These are phyloP conservation scores for Campoplex nolae DNA, from an alignment of 2,888 invertebrate species.

Conservation along the genomic window DNA sequence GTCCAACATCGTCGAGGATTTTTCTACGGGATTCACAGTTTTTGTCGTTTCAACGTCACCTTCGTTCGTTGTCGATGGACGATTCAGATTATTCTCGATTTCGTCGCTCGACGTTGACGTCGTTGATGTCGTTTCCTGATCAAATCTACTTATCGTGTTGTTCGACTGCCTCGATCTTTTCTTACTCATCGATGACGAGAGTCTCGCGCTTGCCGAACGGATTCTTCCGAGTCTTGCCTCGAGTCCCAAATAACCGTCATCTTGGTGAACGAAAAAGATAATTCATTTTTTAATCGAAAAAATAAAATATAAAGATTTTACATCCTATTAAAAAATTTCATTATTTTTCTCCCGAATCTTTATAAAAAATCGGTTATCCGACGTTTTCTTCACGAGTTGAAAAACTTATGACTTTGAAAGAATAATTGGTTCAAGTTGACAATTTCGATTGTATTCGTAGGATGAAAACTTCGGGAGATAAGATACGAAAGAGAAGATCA, in stretches of 20 bases:
- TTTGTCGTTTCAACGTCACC: constrained; percentile 19
- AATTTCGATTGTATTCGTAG: too few relatives aligned
- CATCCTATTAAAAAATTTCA: too few relatives aligned
- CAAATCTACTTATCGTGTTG: constrained; percentile 62
- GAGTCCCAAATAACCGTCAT: constrained; percentile 82
- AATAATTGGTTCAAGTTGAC: too few relatives aligned
- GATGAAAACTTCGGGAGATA: too few relatives aligned
- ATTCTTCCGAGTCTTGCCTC: constrained; percentile 83
- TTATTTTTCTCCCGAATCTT: too few relatives aligned
- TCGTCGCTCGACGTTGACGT: constrained; percentile 72
- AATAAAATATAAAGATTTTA: not conserved
- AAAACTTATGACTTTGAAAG: too few relatives aligned
- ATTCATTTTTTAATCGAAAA: not conserved
- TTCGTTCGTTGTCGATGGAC: constrained; percentile 73
- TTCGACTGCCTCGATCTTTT: constrained; percentile 32
- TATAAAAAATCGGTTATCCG: too few relatives aligned
- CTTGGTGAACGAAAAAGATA: constrained; percentile 69
- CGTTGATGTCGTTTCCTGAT: constrained; percentile 66
- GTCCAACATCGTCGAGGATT: constrained; percentile 29
- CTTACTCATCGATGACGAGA: constrained; percentile 62
- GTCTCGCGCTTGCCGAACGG: constrained; percentile 81
- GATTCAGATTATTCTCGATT: constrained; percentile 77
- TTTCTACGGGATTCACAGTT: constrained; percentile 39
- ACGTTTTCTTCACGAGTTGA: too few relatives aligned
- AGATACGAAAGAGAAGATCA: too few relatives aligned